These are phyloP conservation scores for Drosophila anomalata DNA, from an alignment of 2,888 invertebrate genomes.

Conservation along the genomic window DNA sequence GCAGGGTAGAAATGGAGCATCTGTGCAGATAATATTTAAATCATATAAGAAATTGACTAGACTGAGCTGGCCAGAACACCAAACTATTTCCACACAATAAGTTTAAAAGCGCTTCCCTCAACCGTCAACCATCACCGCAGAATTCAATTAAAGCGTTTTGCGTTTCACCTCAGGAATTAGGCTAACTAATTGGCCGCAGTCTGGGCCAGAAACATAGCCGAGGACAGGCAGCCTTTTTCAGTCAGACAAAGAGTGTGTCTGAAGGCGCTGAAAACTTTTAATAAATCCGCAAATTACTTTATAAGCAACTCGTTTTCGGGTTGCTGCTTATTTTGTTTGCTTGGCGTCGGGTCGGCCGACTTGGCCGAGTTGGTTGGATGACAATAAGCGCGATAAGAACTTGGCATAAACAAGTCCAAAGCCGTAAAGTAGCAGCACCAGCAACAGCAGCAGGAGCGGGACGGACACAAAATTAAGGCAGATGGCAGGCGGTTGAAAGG, in stretches of 20 bases:
- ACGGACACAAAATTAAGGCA: conserved; percentile 59
- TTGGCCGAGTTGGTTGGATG: conserved; percentile 14
- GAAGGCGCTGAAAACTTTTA: conserved; percentile 71
- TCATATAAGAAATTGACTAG: no score
- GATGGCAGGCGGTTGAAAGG: conserved; percentile 59
- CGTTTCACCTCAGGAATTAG: conserved; percentile 64
- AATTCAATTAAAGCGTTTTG: conserved; percentile 44
- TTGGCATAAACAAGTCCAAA: conserved; percentile 62
- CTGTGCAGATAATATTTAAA: conserved; percentile 31
- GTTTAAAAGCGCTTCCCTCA: background rate
- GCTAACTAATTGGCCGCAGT: conserved; percentile 60
- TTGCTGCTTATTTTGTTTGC: conserved; percentile 40
- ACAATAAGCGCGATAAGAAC: conserved; percentile 48
- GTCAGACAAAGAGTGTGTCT: conserved; percentile 43
- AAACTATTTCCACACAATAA: background rate
- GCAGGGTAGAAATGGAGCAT: conserved; percentile 8
- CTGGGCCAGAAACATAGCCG: conserved; percentile 8
- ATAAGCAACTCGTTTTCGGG: conserved; percentile 62
- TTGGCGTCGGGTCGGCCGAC: background rate
- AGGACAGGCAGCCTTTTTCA: conserved; percentile 20
- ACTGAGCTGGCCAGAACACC: background rate
- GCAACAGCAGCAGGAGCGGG: background rate
- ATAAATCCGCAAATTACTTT: conserved; percentile 78
- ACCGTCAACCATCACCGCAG: background rate
- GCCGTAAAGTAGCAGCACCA: conserved; percentile 51